Base-by-base conservation (phyloP, 2,888 invertebrate genomes). In the Drosophila kanekoi region DNA sequence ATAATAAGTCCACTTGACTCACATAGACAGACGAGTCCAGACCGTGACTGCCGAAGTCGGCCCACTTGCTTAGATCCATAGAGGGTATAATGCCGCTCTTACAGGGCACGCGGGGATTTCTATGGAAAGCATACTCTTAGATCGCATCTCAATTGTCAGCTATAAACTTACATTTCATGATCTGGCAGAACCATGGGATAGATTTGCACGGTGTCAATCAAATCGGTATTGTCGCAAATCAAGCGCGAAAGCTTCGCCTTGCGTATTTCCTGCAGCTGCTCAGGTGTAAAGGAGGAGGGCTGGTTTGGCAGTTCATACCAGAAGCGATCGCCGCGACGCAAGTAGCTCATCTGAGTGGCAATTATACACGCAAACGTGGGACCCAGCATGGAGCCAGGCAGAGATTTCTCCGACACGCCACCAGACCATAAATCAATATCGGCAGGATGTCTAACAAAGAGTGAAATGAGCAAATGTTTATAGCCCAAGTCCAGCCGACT, bases 341-440 rank as follows among this genome's bases (percentile, higher is more conserved):
- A 94, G 90, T 97, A 96, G 83, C 96, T 96, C 93, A 98, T 97
- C 92, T 98, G 98, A 28, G 97, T 97, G 28, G 97, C 98, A 85
- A 98, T 98, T 72, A 98, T 94, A 90, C 98, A 98, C 56, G 97
- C 97, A 90, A 98, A 98, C 52, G 98, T 97, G 1, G 98, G 98
- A 52, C 98, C 98, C 69, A 98, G 94, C 96, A 98, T 96, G 59
- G 97, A 97, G 45, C 97, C 98, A 9, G 97, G 96, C 57, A 98
- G 93, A 2, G 98, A 96, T 70, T 96, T 94, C 91, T 98, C 98
- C 0, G 98, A 97, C 8, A 98, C 97, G 49, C 98, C 98, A 51
- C 98, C 98, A 16, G 97, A 97, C 97, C 98, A 98, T 58, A 98
- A 93, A 93, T 98, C 98, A 48, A 98, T 97, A 92, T 98, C 98